These are phyloP conservation scores for Miniopterus natalensis DNA, from an alignment of 2,113 vertebrate species.

Conservation along the genomic window DNA sequence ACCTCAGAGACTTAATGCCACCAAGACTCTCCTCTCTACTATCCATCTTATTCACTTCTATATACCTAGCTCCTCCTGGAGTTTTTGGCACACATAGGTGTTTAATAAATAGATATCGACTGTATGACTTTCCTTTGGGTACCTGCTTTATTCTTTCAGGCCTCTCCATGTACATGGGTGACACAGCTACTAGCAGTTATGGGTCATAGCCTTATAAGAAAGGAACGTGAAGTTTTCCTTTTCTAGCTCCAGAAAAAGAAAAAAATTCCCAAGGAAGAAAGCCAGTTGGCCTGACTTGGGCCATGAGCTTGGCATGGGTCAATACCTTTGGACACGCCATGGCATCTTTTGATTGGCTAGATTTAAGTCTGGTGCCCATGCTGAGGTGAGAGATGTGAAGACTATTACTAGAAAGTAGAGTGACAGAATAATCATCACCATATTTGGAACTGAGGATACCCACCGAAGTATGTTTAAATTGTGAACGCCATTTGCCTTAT, in stretches of 20 bases:
- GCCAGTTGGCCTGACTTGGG: neutral
- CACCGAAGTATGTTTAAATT: neutral
- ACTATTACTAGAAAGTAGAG: neutral
- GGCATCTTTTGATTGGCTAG: neutral
- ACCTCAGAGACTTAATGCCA: neutral
- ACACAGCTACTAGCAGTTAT: neutral
- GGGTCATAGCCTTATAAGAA: neutral
- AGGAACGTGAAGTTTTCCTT: neutral
- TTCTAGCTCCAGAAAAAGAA: neutral
- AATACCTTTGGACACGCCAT: neutral
- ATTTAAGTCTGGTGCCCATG: neutral
- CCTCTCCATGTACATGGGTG: neutral
- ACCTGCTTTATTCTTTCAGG: neutral
- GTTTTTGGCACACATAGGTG: neutral
- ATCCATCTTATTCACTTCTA: too few relatives aligned
- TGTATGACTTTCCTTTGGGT: neutral
- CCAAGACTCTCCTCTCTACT: neutral
- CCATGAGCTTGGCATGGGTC: neutral
- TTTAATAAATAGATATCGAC: neutral
- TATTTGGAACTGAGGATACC: neutral
- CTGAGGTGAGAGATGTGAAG: neutral
- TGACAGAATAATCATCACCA: neutral
- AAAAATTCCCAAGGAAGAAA: neutral
- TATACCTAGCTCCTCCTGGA: neutral
- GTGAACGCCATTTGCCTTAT: neutral